phyloP scores from a whole-genome alignment of 2,888 invertebrate species.

The Acholoe squamosa region DNA sequence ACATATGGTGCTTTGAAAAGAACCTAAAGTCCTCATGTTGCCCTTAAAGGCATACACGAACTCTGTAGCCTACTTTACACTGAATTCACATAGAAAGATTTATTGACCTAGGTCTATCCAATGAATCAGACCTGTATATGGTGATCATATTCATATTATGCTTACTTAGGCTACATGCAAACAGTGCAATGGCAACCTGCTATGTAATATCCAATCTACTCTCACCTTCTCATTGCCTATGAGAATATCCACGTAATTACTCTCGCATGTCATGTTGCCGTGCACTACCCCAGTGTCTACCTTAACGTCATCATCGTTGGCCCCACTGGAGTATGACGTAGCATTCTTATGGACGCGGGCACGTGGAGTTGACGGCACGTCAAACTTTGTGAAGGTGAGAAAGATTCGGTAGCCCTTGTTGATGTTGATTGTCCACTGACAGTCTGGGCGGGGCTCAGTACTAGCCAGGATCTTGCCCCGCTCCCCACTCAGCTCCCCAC shows the following conservation, averaged over 20 bases:
- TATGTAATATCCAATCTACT: neutral
- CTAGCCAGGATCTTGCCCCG: conserved; percentile 65
- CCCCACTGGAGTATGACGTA: conserved; percentile 28
- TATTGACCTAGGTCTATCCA: no score
- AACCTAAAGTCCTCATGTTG: no score
- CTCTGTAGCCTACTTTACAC: no score
- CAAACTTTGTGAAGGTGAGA: conserved; percentile 66
- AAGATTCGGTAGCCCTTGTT: conserved; percentile 62
- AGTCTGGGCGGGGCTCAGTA: conserved; percentile 66
- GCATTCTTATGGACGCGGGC: neutral
- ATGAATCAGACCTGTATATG: no score
- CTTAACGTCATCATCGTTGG: conserved; percentile 40
- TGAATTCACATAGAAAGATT: no score
- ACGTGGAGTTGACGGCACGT: conserved; percentile 23
- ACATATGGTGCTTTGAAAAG: no score
- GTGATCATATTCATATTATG: no score
- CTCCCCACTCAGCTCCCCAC: conserved; percentile 62
- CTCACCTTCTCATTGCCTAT: conserved; percentile 64
- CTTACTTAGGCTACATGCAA: no score
- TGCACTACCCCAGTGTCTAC: conserved; percentile 36
- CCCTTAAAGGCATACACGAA: no score
- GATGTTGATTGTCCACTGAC: conserved; percentile 64
- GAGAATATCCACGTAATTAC: conserved; percentile 66
- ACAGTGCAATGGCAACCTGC: no score
- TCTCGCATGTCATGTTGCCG: conserved; percentile 62